Percentiles rank a stretch among this genome's conserved stretches.
These are phyloP conservation scores for Tangara arthus DNA, from an alignment of 2,797 vertebrate species.

Conservation along the genomic window DNA sequence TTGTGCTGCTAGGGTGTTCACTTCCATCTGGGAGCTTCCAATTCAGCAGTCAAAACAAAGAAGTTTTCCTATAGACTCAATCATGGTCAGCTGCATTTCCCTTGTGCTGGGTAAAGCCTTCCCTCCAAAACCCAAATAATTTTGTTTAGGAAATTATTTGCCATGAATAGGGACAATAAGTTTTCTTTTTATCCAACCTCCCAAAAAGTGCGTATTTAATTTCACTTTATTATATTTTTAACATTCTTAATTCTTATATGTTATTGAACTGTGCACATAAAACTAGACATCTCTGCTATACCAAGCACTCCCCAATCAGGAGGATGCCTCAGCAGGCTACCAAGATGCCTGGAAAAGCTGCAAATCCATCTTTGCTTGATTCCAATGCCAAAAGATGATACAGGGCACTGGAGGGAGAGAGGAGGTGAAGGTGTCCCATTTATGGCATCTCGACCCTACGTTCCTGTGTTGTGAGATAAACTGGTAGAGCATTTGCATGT, in stretches of 20 bases:
- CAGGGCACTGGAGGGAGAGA: not conserved
- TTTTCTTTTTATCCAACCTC: not conserved
- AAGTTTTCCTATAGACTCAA: not conserved
- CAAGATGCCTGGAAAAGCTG: not conserved
- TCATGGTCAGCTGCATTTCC: not conserved
- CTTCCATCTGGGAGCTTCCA: not conserved
- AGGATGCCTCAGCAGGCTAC: not conserved
- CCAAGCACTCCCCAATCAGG: not conserved
- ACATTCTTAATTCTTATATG: not conserved
- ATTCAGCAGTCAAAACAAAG: not conserved
- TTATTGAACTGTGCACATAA: not conserved
- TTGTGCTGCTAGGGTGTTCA: not conserved
- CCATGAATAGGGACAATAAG: not conserved
- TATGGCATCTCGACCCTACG: accelerated
- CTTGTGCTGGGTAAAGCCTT: not conserved
- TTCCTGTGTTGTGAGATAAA: not conserved
- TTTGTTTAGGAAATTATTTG: not conserved
- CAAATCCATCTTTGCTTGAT: not conserved
- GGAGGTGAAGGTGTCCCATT: not conserved
- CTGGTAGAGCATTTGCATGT: not conserved
- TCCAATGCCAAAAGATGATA: not conserved
- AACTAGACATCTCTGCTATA: not conserved
- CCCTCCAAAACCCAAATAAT: not conserved
- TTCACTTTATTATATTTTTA: not conserved
- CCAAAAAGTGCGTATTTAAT: not conserved